Conservation (phyloP, 2,888 invertebrate species). For the Leptinotarsa juncta region DNA sequence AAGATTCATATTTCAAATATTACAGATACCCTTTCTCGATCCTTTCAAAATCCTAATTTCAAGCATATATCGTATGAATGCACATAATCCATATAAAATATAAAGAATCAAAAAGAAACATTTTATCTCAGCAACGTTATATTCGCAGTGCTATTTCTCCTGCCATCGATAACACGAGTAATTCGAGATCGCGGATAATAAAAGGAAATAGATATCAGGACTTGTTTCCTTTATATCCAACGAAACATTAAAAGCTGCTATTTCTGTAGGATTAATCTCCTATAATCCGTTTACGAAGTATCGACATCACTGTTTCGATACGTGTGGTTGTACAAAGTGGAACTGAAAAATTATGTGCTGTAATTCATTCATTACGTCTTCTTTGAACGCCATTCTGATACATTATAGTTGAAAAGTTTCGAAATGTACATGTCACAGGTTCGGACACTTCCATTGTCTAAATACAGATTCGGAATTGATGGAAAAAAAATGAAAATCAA, state of each 20-base stretch:
- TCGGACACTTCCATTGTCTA: too few species aligned
- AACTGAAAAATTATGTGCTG: too few species aligned
- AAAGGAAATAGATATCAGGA: slow-evolving; percentile 31
- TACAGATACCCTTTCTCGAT: neutral
- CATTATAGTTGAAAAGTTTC: too few species aligned
- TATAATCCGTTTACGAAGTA: slow-evolving; percentile 2
- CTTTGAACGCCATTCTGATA: too few species aligned
- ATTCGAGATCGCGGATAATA: slow-evolving; percentile 21
- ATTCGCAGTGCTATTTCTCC: neutral
- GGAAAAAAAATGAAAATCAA: too few species aligned
- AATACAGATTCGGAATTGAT: too few species aligned
- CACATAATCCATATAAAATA: neutral
- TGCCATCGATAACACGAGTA: slow-evolving; percentile 22
- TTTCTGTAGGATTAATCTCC: slow-evolving; percentile 31
- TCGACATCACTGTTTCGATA: neutral
- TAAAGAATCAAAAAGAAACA: neutral
- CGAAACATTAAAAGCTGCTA: slow-evolving; percentile 34
- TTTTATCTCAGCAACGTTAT: neutral
- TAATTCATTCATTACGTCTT: too few species aligned
- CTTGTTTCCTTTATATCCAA: slow-evolving; percentile 30
- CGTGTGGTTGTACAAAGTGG: neutral
- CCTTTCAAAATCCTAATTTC: neutral
- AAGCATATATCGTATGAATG: neutral
- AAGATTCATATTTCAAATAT: neutral
- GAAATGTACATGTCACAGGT: too few species aligned